Conservation (phyloP, 2,113 vertebrate species). For the Rhynchomys soricoides region DNA sequence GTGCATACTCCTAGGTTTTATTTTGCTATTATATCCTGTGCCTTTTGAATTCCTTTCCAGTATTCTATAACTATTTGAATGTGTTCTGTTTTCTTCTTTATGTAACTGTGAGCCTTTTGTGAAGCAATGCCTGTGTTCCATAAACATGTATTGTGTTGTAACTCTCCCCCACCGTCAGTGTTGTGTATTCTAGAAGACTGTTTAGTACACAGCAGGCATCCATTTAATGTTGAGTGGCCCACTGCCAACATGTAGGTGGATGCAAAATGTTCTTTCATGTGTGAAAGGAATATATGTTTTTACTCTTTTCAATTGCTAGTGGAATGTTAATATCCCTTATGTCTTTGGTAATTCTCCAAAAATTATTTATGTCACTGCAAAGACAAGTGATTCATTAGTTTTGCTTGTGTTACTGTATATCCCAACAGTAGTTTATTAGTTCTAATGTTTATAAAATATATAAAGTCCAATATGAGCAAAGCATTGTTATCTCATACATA, state of each 20-base stretch:
- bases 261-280: slow-evolving; percentile 21
- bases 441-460: slow-evolving; percentile 16
- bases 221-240: slow-evolving; percentile 35
- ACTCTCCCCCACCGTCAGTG: not conserved
- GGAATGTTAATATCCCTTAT: not conserved
- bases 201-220: not conserved
- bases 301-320: slow-evolving; percentile 7
- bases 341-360: slow-evolving; percentile 29
- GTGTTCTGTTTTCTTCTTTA: not conserved
- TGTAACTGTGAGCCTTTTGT: not conserved
- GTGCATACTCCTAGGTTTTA: not conserved
- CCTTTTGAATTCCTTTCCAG: not conserved
- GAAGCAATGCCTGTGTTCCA: not conserved
- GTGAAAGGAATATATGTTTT: slow-evolving; percentile 44
- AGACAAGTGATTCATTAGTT: slow-evolving; percentile 32
- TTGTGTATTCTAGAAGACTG: not conserved
- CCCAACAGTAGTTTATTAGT: not conserved
- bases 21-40: not conserved
- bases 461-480: slow-evolving; percentile 25
- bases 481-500: not conserved
- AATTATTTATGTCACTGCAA: slow-evolving; percentile 10
- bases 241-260: not conserved
- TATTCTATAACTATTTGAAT: not conserved
- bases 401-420: not conserved
- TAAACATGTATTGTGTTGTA: not conserved